Evolutionary conservation across 2,888 invertebrate genomes (phyloP).

Genomic region (Nudaria mundana): DNA sequence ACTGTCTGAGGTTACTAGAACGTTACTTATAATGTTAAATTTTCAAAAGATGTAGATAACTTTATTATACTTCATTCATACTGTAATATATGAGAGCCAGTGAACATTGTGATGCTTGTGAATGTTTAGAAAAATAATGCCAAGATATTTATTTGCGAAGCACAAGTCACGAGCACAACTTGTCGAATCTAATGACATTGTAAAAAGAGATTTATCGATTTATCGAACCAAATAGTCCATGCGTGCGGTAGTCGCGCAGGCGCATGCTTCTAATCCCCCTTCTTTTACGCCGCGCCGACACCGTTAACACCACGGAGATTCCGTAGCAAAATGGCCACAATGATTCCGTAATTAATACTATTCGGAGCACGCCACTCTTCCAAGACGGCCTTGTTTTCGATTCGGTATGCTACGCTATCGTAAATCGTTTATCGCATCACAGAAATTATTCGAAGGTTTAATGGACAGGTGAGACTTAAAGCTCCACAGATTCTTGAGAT

Average conservation of each 20-base stretch:
- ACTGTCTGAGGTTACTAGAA: neutral
- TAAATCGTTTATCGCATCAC: constrained; percentile 70
- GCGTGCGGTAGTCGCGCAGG: constrained; percentile 52
- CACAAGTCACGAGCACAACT: constrained; percentile 25
- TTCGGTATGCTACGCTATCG: constrained; percentile 62
- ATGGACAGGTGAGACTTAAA: constrained; percentile 60
- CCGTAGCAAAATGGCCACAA: constrained; percentile 55
- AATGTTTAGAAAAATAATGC: too few relatives aligned
- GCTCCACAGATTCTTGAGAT: constrained; percentile 48
- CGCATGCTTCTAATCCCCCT: constrained; percentile 53
- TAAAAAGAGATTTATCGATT: constrained; percentile 36
- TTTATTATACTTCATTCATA: neutral
- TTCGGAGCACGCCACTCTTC: constrained; percentile 61
- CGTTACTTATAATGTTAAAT: neutral
- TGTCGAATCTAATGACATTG: constrained; percentile 34
- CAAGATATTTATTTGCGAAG: constrained; percentile 28
- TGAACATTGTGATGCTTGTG: too few relatives aligned
- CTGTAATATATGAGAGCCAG: too few relatives aligned
- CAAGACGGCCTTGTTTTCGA: constrained; percentile 71
- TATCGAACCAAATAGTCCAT: constrained; percentile 37
- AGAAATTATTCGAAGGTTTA: constrained; percentile 53
- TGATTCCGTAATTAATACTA: constrained; percentile 68
- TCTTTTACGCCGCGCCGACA: constrained; percentile 45
- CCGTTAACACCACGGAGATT: constrained; percentile 56
- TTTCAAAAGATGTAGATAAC: neutral